phyloP scores from a whole-genome alignment of 2,888 invertebrate genomes.

The Patella ulyssiponensis region DNA sequence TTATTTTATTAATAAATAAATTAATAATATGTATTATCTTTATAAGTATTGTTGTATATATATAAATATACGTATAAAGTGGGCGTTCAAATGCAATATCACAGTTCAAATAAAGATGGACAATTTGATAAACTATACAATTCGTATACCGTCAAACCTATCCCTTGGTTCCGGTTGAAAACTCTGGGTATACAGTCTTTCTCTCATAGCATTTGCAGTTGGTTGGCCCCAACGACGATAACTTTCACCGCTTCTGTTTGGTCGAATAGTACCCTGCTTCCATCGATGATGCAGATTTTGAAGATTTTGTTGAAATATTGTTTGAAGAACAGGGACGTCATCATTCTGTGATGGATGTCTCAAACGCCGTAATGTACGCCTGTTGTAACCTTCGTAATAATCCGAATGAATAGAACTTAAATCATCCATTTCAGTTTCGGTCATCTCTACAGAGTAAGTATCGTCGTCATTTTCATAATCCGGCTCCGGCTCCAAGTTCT shows the following conservation, averaged over 20 bases:
- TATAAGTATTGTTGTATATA: no score
- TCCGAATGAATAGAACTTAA: constrained; percentile 28
- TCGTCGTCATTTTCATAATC: constrained; percentile 56
- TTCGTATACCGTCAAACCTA: constrained; percentile 16
- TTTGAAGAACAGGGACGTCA: constrained; percentile 54
- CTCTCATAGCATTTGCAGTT: neutral
- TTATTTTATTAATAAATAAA: no score
- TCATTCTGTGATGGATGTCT: constrained; percentile 41
- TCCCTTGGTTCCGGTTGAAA: constrained; percentile 5
- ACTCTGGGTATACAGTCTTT: neutral
- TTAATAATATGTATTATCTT: no score
- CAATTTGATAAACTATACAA: constrained; percentile 5
- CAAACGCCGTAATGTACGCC: constrained; percentile 33
- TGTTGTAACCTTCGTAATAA: constrained; percentile 27
- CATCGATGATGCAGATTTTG: constrained; percentile 56
- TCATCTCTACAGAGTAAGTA: constrained; percentile 20
- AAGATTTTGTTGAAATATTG: constrained; percentile 61
- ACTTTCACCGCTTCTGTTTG: neutral
- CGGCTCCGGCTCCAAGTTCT: constrained; percentile 58
- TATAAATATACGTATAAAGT: no score
- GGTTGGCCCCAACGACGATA: neutral
- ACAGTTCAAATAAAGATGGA: no score
- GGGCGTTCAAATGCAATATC: no score
- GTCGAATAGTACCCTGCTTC: constrained; percentile 47
- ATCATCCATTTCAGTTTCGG: constrained; percentile 28